Conservation (phyloP, 2,888 invertebrate genomes). For the Panorpa germanica region DNA sequence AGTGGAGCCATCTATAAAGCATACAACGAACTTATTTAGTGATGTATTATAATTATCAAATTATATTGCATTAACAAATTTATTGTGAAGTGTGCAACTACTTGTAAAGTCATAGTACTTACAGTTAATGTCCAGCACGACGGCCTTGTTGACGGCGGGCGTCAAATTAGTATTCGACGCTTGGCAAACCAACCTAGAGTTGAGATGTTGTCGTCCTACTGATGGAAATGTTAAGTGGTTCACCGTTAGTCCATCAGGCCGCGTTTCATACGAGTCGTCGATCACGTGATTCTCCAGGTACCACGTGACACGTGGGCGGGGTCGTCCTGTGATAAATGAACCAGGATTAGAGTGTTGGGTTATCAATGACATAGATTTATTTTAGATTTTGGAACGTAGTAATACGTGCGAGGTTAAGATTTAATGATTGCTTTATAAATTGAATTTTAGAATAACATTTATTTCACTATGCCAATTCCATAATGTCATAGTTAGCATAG, state of each 20-base stretch:
- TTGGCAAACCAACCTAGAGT: slow-evolving; percentile 68
- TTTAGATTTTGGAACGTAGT: too few species aligned
- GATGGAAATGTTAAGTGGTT: slow-evolving; percentile 65
- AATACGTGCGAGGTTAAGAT: too few species aligned
- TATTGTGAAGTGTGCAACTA: too few species aligned
- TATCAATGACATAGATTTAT: too few species aligned
- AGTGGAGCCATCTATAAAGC: too few species aligned
- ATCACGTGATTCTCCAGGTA: slow-evolving; percentile 69
- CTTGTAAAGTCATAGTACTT: slow-evolving; percentile 41
- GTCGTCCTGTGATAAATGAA: slow-evolving; percentile 38
- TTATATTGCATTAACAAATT: too few species aligned
- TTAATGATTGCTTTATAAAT: too few species aligned
- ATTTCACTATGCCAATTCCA: too few species aligned
- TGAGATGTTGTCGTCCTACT: slow-evolving; percentile 65
- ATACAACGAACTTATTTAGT: too few species aligned
- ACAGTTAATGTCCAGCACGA: slow-evolving; percentile 72
- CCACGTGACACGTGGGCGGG: slow-evolving; percentile 65
- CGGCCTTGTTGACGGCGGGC: slow-evolving; percentile 55
- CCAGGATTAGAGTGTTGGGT: not conserved
- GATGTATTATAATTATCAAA: too few species aligned
- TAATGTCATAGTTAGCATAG: too few species aligned
- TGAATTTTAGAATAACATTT: slow-evolving; percentile 5
- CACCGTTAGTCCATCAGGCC: slow-evolving; percentile 46
- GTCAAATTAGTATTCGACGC: slow-evolving; percentile 74
- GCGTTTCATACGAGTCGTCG: slow-evolving; percentile 62